Evolutionary conservation across 2,888 invertebrate genomes (phyloP), one percentile per base, ranked within the genome.

Genomic region (Apodemia mormo): DNA sequence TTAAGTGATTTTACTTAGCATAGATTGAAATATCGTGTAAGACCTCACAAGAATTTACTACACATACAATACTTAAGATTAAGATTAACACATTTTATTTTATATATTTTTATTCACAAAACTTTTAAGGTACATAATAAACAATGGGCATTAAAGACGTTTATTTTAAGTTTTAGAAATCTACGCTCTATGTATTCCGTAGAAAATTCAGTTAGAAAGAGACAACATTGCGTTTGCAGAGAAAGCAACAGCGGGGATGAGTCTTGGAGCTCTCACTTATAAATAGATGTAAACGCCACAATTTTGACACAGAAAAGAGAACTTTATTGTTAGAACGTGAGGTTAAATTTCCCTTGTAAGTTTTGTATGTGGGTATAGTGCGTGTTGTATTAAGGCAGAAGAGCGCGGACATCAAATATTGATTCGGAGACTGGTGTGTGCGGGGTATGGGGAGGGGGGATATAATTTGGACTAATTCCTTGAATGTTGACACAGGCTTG

Each of bases 391-490:
- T 88, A 92, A 89, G 91, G 88, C 88, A 92, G 93, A 93, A 92
- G 92, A 93, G 93, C 91, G 84, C 92, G 90, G 91, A 93, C 93
- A 89, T 93, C 93, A 94, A 94, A 94, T 93, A 94, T 93, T 93
- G 94, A 93, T 93, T 93, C 91, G 92, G 85, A 80, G 82, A 81
- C 84, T 85, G 87, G 87, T 84, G 84, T 78, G 73, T 70, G 75
- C 70, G 78, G 82, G 80, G 80, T 75, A 68, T 77, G 74, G 77
- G 79, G 76, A 76, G 82, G 79, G 81, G 84, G 85, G 88, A 87
- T 87, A 90, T 93, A 93, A 92, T 93, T 93, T 93, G 92, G 87
- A 92, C 92, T 93, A 93, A 93, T 93, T 93, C 92, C 88, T 89
- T 83, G 83, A 81, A 81, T 92, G 90, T 92, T 92, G 88, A 88